A percentile compares a stretch with the other conserved stretches of the same genome.
These are phyloP conservation scores for Schizopygopsis pylzovi DNA, from an alignment of 2,797 vertebrate species.

Conservation along the genomic window DNA sequence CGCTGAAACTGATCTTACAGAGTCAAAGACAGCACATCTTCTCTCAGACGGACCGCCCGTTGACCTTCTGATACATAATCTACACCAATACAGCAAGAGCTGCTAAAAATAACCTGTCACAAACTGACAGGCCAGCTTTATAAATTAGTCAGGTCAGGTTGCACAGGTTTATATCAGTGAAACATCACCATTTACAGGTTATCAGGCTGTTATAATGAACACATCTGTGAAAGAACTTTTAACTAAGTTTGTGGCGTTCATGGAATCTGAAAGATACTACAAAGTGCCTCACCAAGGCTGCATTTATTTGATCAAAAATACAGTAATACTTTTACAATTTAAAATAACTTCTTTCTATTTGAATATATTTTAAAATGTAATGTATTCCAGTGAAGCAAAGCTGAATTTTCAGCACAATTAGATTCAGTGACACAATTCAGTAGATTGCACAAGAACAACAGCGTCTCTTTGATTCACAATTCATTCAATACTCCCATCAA, in stretches of 20 bases:
- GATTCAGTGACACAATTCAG: too few species aligned
- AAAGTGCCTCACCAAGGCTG: background rate
- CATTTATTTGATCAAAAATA: background rate
- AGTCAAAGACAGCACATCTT: slow-evolving; percentile 40
- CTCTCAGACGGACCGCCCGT: slow-evolving; percentile 26
- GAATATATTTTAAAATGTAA: too few species aligned
- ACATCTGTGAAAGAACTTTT: background rate
- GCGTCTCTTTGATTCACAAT: slow-evolving; percentile 65
- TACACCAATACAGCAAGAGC: background rate
- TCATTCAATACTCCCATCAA: slow-evolving; percentile 58
- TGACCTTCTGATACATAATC: slow-evolving; percentile 43
- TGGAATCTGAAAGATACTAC: background rate
- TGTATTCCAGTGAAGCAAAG: background rate
- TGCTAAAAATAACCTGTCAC: background rate
- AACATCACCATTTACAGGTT: background rate
- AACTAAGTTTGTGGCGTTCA: background rate
- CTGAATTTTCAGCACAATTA: background rate
- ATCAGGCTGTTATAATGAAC: background rate
- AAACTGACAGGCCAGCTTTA: background rate
- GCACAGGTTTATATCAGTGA: background rate
- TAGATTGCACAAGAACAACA: slow-evolving; percentile 63
- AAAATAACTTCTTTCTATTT: background rate
- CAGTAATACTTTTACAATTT: background rate
- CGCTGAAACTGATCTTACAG: slow-evolving; percentile 41
- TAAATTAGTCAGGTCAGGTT: background rate